Evolutionary conservation across 2,113 vertebrate species (phyloP), one percentile per base, ranked within the genome.

Genomic region (Phrynosoma platyrhinos): DNA sequence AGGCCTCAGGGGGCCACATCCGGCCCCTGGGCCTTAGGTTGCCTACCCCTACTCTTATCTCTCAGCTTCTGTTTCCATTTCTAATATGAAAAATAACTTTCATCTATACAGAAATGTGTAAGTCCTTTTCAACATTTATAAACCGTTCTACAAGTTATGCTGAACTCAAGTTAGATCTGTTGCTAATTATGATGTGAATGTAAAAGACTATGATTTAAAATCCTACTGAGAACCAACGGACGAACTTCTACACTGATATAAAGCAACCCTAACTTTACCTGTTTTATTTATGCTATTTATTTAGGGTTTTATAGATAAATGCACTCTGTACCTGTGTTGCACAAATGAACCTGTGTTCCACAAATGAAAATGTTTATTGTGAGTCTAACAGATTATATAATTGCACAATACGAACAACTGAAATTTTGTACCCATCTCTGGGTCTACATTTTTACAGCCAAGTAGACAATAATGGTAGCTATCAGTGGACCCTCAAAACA

Each of bases 321-420:
- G 71, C 74, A 90, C 14, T 88, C 36, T 0, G 86, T 83, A 91
- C 81, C 88, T 25, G 47, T 47, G 47, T 47, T 47, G 47, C 47
- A 47, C 47, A 47, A 47, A 47, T 40, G 90, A 27, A 71, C 90
- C 23, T 55, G 20, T 36, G 88, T 91, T 9, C 77, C 82, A 78
- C 68, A 94, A 88, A 58, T 88, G 71, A 94, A 86, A 52, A 86
- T 10, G 42, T 25, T 93, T 62, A 90, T 91, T 86, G 92, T 94
- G 27, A 84, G 78, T 25, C 90, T 64, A 58, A 82, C n/a, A 94
- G 47, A 89, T 90, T 55, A 87, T 75, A 91, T 64, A 92, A 81
- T 36, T 66, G 83, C 79, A 94, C 74, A 75, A 40, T 25, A 87
- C 79, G 79, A 93, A 95, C 91, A 93, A 84, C 42, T 55, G 77